A percentile compares a stretch with the other conserved stretches of the same genome.
Conservation (phyloP, 2,888 invertebrate species). For the Lycocerus yunnanus region DNA sequence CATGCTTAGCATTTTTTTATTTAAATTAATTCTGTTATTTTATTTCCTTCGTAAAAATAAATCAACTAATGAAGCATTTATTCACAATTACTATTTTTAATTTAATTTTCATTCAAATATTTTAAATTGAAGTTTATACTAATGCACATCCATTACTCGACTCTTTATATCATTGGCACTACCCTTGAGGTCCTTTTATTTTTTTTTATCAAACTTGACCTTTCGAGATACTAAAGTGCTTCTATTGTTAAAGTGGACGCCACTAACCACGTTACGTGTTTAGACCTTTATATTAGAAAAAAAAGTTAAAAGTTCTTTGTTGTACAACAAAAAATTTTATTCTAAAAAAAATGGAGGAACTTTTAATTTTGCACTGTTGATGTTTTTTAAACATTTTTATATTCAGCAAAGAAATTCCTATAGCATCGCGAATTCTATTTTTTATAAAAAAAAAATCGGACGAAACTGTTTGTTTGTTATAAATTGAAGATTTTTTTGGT, state of each 20-base stretch:
- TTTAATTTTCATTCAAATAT: not conserved
- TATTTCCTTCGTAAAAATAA: not conserved
- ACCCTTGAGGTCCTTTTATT: not conserved
- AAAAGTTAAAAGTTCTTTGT: not conserved
- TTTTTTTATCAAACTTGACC: not conserved
- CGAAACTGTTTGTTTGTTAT: too few species aligned
- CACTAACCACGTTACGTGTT: not conserved
- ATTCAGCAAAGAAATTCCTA: too few species aligned
- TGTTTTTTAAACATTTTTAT: not conserved
- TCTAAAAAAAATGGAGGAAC: not conserved
- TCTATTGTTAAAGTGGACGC: not conserved
- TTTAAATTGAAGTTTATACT: not conserved
- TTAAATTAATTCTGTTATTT: not conserved
- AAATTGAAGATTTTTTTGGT: too few species aligned
- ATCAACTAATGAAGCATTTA: not conserved
- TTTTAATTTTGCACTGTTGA: not conserved
- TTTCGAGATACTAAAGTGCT: not conserved
- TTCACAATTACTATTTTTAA: not conserved
- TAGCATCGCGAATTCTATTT: too few species aligned
- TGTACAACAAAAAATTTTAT: not conserved
- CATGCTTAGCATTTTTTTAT: not conserved
- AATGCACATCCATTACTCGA: not conserved
- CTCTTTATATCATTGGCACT: not conserved
- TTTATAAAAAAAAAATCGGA: too few species aligned
- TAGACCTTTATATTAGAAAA: not conserved